Evolutionary conservation across 2,797 vertebrate species (phyloP).

Genomic region (Cryptoblepharus egeriae): DNA sequence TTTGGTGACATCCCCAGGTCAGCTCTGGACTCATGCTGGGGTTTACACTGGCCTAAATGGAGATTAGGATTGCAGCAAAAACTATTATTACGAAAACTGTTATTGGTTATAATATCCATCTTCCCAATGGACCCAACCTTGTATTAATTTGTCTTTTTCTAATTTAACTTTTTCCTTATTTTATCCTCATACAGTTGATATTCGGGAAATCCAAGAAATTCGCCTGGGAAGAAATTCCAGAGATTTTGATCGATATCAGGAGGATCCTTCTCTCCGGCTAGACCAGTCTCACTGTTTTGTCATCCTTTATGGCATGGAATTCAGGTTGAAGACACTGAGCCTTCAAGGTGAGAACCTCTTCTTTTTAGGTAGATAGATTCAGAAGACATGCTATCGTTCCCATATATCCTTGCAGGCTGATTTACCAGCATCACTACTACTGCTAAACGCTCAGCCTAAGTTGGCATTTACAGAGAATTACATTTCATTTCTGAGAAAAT

Average conservation of each 20-base stretch:
- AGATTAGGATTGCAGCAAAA: too few species aligned
- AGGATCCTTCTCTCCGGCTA: constrained; percentile 86
- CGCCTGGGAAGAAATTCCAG: constrained; percentile 91
- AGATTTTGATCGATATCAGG: constrained; percentile 97
- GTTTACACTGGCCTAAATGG: too few species aligned
- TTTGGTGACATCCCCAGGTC: too few species aligned
- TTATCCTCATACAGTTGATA: constrained; percentile 84
- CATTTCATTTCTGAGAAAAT: not conserved
- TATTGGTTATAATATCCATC: too few species aligned
- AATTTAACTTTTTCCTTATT: fast-evolving
- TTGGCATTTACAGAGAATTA: not conserved
- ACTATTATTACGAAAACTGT: too few species aligned
- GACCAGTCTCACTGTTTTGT: constrained; percentile 95
- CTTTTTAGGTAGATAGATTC: not conserved
- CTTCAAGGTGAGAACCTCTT: constrained; percentile 84
- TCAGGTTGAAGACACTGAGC: constrained; percentile 95
- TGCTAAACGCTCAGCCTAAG: not conserved
- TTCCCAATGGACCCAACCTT: not conserved
- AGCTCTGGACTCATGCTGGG: too few species aligned
- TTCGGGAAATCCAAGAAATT: constrained; percentile 98
- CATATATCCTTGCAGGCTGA: not conserved
- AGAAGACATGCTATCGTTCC: not conserved
- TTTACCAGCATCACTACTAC: not conserved
- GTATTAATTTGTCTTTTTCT: not conserved
- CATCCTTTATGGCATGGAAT: constrained; percentile 94